Evolutionary conservation across 2,888 invertebrate species (phyloP), one percentile per base, ranked within the genome.

Genomic region (Germaria angustata): DNA sequence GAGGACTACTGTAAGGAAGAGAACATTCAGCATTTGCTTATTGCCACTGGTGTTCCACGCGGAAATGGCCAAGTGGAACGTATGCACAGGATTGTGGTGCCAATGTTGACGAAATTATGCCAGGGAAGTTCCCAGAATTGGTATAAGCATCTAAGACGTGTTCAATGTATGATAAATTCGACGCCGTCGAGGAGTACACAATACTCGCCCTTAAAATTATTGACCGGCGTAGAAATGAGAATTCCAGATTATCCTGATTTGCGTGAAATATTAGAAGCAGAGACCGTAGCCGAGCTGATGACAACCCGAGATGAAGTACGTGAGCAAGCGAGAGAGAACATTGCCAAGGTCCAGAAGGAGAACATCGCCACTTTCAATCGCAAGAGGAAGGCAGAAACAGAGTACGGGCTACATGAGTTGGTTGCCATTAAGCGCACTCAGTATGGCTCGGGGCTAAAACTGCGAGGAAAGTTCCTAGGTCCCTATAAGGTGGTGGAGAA

Each of bases 341-440:
- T 63, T 13, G 13, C 39, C 1, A 22, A 8, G 9, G 20, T 73
- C 11, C 73, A 55, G 13, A 44, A 13, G 0, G 53, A 65, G 15
- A 73, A 65, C 8, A 11, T 11, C 11, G 65, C 53, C 4, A 55
- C 41, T 2, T 73, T 46, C 6, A 65, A 73, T 6, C n/a, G 28
- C 1, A 61, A 24, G 1, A 51, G 73, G 1, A 72, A 46, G 2
- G 32, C 28, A 0, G 36, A 73, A n/a, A 11, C 15, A 7, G 22
- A 15, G 2, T 24, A 69, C 1, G n/a, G 34, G 20, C 1, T 75
- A 0, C 22, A 57, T 15, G 75, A 82, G 7, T 44, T 84, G 13
- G 84, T 78, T 22, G 84, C 78, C 15, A 75, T 81, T 17, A 84
- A 81, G 59, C 68, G 66, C 1, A 81, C 73, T 11, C 80, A 80